These are phyloP conservation scores for Erebia epiphron DNA, from an alignment of 2,888 invertebrate species.

Conservation along the genomic window DNA sequence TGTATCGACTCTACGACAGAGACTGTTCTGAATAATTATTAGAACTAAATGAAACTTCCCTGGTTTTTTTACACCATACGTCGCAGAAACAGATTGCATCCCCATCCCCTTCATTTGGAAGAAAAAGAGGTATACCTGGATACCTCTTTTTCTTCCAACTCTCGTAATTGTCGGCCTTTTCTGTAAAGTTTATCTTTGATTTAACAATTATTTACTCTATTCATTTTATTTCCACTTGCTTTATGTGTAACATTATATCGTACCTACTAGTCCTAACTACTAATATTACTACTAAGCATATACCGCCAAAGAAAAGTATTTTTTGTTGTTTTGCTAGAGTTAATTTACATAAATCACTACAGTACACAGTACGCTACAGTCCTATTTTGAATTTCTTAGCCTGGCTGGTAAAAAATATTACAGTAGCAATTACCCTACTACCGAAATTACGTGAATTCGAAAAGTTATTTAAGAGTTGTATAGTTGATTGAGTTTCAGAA, in stretches of 20 bases:
- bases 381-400: neutral
- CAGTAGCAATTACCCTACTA: neutral
- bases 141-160: too few species aligned
- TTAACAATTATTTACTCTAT: too few species aligned
- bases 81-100: too few species aligned
- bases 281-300: neutral
- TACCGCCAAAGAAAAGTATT: neutral
- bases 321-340: neutral
- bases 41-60: too few species aligned
- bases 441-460: constrained; percentile 4
- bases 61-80: too few species aligned
- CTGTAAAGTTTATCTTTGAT: too few species aligned
- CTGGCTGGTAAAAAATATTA: neutral
- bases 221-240: neutral
- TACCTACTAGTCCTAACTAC: neutral
- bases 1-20: too few species aligned
- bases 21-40: too few species aligned
- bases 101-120: too few species aligned
- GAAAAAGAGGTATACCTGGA: too few species aligned
- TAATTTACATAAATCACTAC: neutral
- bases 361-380: neutral
- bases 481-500: neutral
- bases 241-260: neutral
- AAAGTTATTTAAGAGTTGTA: neutral
- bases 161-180: too few species aligned